Evolutionary conservation across 1,140 invertebrate species (phyloP), one percentile per base, ranked within the genome.

Genomic region (Chlorops oryzae): DNA sequence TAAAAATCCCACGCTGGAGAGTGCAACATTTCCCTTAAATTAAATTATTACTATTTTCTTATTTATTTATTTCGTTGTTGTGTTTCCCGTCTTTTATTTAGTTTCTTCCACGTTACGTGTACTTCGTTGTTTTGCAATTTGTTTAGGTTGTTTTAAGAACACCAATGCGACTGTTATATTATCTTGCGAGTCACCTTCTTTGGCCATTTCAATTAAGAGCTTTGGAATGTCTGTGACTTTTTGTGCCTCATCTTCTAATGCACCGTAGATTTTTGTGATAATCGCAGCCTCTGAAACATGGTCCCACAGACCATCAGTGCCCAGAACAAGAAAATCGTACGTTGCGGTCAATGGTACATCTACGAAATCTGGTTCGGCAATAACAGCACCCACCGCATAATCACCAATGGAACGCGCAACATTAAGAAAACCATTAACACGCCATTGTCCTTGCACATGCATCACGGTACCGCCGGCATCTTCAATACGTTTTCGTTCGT

Each of bases 241-340:
- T 17, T 54, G 65, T 34, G 51, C 47, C 17, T 48, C 13, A 24
- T 64, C 48, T 3, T 55, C 49, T 9, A 69, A 51, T 23, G 54
- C 45, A 20, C 59, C 58, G 22, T 69, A 69, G 15, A 83, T 80
- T 12, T 83, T 79, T 46, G 86, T 81, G 42, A 64, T 59, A 32
- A 69, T 43, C 5, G 42, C 35, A 1, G 55, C 22, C 24, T 85
- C 81, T n/a, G 78, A 75, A 18, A 93, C 76, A 52, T 82, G 82
- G 74, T 98, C 94, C 87, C 91, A 97, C 9, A 96, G 75, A 2
- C 95, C 95, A 74, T 98, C 95, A 73, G 89, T 93, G 6, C 85
- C 93, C 24, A 98, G 69, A 37, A 97, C 82, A 4, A 97, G 65
- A 69, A 96, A 97, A 70, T 98, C 93, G 65, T 96, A 92, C 13